Evolutionary conservation across 2,888 invertebrate species (phyloP), one percentile per base, ranked within the genome.

Genomic region (Latrodectus elegans): DNA sequence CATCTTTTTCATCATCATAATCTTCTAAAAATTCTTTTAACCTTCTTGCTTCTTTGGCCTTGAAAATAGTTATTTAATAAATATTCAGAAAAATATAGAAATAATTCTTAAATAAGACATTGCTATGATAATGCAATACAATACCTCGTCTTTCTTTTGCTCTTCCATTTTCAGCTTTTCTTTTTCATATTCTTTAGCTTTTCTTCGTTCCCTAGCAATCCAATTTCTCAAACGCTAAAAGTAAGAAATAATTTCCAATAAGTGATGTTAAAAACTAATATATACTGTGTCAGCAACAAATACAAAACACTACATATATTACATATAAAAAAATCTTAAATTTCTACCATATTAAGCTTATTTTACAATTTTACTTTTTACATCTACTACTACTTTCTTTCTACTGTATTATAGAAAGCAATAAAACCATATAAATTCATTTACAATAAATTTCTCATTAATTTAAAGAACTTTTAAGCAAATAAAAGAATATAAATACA

Each of bases 11-110:
- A 92, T 99, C 99, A 92, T 99, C 99, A 92, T 99, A 99, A 92
- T 99, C 99, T 93, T 99, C 99, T 4, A 99, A 94, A 93, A 99
- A 99, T 93, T 99, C 97, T 92, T 98, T 97, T 81, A 99, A 94
- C 70, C 97, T 94, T 93, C 97, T 96, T 0, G 98, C 98, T 93
- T 99, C 99, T 87, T 95, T 95, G 92, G 96, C 95, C 92, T 92
- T 9, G 0, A 73, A 53, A 49, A 49, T 51, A 64, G n/a, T 17
- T 52, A 15, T 49, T 75, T 17, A 6, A 22, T 81, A 8, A 14
- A 49, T n/a, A 14, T 12, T 12, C 2, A 17, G 26, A 68, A 17
- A 17, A 68, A 17, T 8, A 68, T 10, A 49, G 22, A 22, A 22
- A 72, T 72, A 12, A 15, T 38, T 38, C 14, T 38, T 6, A 75